phyloP scores from a whole-genome alignment of 1,140 invertebrate species.

The Atta cephalotes region DNA sequence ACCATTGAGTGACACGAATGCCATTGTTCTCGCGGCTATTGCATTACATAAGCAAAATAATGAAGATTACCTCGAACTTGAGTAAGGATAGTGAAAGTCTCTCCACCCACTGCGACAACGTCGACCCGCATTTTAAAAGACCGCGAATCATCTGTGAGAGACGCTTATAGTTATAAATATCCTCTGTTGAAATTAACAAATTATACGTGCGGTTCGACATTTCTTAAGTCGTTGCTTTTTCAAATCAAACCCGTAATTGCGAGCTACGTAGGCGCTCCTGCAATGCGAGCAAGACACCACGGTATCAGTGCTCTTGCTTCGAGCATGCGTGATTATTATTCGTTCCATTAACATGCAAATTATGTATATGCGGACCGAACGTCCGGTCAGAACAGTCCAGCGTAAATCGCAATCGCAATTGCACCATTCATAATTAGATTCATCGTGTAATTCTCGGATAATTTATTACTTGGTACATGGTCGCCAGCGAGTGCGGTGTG shows the following conservation, averaged over 20 bases:
- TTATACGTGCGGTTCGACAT: background rate
- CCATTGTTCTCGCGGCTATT: conserved; percentile 4
- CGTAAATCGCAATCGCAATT: conserved; percentile 55
- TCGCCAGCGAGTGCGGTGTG: background rate
- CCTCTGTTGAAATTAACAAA: background rate
- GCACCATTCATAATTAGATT: conserved; percentile 56
- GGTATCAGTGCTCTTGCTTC: conserved; percentile 17
- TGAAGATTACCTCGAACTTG: conserved; percentile 47
- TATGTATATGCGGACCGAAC: conserved; percentile 23
- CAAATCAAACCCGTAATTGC: background rate
- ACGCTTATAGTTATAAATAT: conserved; percentile 28
- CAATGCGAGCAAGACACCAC: background rate
- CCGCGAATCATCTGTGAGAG: conserved; percentile 57
- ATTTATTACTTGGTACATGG: conserved; percentile 25
- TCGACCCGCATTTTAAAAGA: conserved; percentile 67
- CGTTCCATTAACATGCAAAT: conserved; percentile 64
- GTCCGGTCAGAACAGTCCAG: background rate
- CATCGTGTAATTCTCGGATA: conserved; percentile 55
- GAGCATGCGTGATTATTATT: conserved; percentile 51
- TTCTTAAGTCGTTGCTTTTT: background rate
- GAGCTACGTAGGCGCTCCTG: background rate
- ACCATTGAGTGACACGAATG: background rate
- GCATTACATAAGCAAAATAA: conserved; percentile 33
- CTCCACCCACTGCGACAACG: conserved; percentile 21
- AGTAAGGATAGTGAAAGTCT: conserved; percentile 66